Percentiles rank a stretch among this genome's conserved stretches.
Conservation (phyloP, 2,797 vertebrate species). For the Pagetopsis macropterus region DNA sequence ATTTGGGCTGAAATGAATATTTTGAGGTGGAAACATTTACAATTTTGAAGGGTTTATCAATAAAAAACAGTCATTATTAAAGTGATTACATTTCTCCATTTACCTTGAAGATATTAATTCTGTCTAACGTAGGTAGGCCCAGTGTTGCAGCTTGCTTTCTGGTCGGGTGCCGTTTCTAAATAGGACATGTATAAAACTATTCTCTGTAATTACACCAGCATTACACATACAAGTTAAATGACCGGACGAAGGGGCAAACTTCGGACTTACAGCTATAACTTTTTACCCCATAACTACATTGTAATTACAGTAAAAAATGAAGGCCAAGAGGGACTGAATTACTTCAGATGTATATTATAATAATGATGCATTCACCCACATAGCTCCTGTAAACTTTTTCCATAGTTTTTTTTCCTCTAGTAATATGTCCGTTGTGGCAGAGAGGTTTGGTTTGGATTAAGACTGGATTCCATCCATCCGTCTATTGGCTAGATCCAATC, state of each 20-base stretch:
- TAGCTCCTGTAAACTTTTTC: neutral
- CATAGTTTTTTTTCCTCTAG: neutral
- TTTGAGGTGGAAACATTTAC: neutral
- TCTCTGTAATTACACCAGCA: neutral
- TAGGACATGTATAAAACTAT: neutral
- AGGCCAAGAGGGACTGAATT: neutral
- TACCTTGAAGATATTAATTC: slow-evolving; percentile 33
- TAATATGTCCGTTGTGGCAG: neutral
- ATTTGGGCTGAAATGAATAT: slow-evolving; percentile 35
- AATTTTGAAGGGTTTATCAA: slow-evolving; percentile 18
- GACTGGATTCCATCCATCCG: neutral
- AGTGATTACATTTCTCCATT: slow-evolving; percentile 23
- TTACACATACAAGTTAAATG: neutral
- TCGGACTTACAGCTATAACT: neutral
- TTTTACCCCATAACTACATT: neutral
- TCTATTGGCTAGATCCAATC: neutral
- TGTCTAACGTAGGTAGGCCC: neutral
- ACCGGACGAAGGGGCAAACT: neutral
- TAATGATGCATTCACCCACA: neutral
- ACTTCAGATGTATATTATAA: neutral
- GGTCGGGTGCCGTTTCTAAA: slow-evolving; percentile 1
- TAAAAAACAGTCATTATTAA: slow-evolving; percentile 43
- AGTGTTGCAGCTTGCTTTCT: neutral
- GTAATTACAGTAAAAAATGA: neutral
- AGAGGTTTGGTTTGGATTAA: slow-evolving; percentile 1